Conservation (phyloP, 2,797 vertebrate genomes). For the Cuniculus paca region DNA sequence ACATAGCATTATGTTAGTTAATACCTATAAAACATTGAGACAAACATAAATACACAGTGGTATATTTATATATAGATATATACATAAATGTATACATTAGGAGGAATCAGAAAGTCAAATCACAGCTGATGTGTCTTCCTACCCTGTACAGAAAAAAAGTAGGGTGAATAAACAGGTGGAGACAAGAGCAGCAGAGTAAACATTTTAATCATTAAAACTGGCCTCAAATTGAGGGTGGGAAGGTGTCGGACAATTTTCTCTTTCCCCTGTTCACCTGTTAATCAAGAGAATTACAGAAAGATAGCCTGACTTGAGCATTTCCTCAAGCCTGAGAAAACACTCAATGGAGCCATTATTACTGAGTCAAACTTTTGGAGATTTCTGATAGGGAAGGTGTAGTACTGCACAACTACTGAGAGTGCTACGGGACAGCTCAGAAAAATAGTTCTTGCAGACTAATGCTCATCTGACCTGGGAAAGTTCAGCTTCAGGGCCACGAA, state of each 20-base stretch:
- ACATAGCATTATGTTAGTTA: background rate
- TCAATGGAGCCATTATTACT: background rate
- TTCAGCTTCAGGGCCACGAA: background rate
- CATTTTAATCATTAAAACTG: conserved; percentile 6
- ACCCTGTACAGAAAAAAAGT: background rate
- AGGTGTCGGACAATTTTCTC: background rate
- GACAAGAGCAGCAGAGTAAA: conserved; percentile 47
- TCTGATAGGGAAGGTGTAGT: background rate
- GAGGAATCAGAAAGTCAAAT: background rate
- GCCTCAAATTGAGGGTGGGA: background rate
- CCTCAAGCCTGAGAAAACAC: background rate
- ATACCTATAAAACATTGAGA: conserved; percentile 24
- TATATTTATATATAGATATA: background rate
- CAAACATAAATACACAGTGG: conserved; percentile 19
- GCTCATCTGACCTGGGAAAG: background rate
- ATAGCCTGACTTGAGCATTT: background rate
- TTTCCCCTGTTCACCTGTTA: background rate
- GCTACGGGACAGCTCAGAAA: background rate
- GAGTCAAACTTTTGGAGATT: background rate
- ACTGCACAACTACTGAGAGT: background rate
- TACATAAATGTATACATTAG: background rate
- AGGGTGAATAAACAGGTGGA: background rate
- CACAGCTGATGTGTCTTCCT: background rate
- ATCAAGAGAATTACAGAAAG: background rate
- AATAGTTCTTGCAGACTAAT: background rate